These are phyloP conservation scores for Myocastor coypus DNA, from an alignment of 2,113 vertebrate species.

Conservation along the genomic window DNA sequence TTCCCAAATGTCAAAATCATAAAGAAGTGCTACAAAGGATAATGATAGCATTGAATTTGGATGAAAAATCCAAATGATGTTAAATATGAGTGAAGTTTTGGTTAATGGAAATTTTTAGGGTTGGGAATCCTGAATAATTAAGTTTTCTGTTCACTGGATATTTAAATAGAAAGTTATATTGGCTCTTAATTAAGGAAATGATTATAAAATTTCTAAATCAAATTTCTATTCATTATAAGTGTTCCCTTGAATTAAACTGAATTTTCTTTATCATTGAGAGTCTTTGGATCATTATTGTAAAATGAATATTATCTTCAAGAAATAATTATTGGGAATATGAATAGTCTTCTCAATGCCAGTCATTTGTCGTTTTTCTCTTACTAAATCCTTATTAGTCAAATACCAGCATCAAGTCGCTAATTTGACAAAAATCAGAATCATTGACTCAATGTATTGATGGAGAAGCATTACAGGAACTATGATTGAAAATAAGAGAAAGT, in stretches of 20 bases:
- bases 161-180: slow-evolving; percentile 42
- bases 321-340: slow-evolving; percentile 15
- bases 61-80: neutral
- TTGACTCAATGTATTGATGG: neutral
- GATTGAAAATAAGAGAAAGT: neutral
- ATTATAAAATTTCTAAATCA: slow-evolving; percentile 42
- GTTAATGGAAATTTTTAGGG: neutral
- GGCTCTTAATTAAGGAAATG: slow-evolving; percentile 40
- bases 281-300: slow-evolving; percentile 33
- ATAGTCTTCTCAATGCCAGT: slow-evolving; percentile 15
- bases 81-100: slow-evolving; percentile 21
- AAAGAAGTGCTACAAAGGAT: neutral
- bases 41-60: neutral
- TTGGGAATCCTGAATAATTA: neutral
- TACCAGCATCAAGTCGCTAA: neutral
- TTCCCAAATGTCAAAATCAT: neutral
- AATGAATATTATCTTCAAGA: neutral
- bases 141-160: slow-evolving; percentile 20
- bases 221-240: neutral
- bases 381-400: slow-evolving; percentile 30
- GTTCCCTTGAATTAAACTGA: neutral
- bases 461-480: neutral
- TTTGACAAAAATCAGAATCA: slow-evolving; percentile 36
- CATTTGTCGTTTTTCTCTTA: neutral
- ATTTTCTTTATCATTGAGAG: neutral